Evolutionary conservation across 1,140 invertebrate species (phyloP), one percentile per base, ranked within the genome.

Genomic region (Drosophila jambulina): DNA sequence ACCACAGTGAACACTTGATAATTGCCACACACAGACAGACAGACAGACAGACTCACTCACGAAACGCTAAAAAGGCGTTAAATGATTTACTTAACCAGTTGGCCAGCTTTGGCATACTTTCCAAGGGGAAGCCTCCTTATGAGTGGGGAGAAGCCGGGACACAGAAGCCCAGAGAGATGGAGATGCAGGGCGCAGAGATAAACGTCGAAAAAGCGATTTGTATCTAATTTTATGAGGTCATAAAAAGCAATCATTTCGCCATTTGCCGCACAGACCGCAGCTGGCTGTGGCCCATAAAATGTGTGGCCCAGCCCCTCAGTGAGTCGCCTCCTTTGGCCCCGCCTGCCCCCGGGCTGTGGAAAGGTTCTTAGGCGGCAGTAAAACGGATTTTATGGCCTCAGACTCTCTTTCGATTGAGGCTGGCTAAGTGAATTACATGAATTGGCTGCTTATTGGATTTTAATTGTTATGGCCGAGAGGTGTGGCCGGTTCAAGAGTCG

Each of bases 211-310:
- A 80, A 91, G 80, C 86, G 91, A 92, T 91, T 92, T 88, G 76
- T 85, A 85, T 88, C 87, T 92, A 92, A 91, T 88, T 92, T 92
- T 92, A 92, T 92, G 86, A 92, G 91, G 86, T 85, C 91, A 85
- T 91, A 92, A 92, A 91, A 92, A 91, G 91, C 83, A 92, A 92
- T 88, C 76, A 88, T 92, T 92, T 91, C 75, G 75, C 91, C 85
- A 92, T 88, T 91, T 77, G 68, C 82, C 82, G 71, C 82, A 80
- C 59, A 78, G 74, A 88, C 84, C 84, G 56, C 85, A 90, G 85
- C 78, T 90, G 84, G 85, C 77, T 62, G 72, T 60, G 58, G 80
- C 79, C 79, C 82, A 79, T 79, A 86, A 86, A 76, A 64, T 84
- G 80, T 84, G 75, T 68, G 62, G 70, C 58, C 46, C 43, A 60